Conservation (phyloP, 2,797 vertebrate species). For the Mormyrops attenuatus region DNA sequence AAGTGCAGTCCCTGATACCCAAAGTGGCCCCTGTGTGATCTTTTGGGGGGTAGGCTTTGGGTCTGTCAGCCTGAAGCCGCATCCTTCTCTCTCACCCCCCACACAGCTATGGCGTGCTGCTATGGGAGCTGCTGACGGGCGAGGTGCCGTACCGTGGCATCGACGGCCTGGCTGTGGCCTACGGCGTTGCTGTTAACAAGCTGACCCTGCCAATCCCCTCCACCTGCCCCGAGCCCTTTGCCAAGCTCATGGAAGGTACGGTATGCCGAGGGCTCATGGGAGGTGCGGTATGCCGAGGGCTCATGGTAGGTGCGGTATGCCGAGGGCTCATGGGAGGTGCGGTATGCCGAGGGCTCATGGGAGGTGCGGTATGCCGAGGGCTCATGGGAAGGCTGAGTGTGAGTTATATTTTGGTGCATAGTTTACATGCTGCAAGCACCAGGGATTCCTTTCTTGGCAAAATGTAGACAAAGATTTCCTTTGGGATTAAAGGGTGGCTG, state of each 20-base stretch:
- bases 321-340: too few species aligned
- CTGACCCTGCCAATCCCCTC: conserved; percentile 89
- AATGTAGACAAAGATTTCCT: not conserved
- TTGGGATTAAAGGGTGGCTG: not conserved
- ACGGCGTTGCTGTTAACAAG: conserved; percentile 90
- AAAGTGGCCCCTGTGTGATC: not conserved
- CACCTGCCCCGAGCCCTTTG: conserved; percentile 88
- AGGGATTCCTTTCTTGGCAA: not conserved
- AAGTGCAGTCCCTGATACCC: not conserved
- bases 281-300: conserved; percentile 45
- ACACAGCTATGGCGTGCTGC: conserved; percentile 83
- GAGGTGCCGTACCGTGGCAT: conserved; percentile 93
- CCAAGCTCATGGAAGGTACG: conserved; percentile 92
- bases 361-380: conserved; percentile 61
- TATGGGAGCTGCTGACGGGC: conserved; percentile 92
- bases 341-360: too few species aligned
- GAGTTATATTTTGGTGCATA: not conserved
- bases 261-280: too few species aligned
- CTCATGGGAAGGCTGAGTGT: not conserved
- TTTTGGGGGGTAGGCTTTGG: not conserved
- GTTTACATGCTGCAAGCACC: not conserved
- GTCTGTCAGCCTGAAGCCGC: not conserved
- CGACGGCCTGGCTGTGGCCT: conserved; percentile 90
- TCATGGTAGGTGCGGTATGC: conserved; percentile 45
- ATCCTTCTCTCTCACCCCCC: not conserved